phyloP scores from a whole-genome alignment of 2,797 vertebrate species.

The Sandelia bainsii region DNA sequence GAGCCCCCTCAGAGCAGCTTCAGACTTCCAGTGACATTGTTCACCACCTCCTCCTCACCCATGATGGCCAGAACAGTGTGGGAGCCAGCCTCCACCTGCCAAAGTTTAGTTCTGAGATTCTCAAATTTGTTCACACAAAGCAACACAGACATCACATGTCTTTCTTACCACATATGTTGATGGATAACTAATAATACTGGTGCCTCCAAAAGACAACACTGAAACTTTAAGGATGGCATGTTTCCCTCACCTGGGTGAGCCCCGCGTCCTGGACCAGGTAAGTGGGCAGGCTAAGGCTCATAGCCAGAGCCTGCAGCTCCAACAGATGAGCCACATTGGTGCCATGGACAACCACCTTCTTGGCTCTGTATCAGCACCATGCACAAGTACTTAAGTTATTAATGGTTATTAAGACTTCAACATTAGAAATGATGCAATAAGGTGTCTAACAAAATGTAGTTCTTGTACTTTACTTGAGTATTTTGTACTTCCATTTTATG shows the following conservation, averaged over 20 bases:
- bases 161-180: background rate
- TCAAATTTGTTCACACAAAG: background rate
- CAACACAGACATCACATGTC: background rate
- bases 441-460: background rate
- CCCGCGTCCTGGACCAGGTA: slow-evolving; percentile 89
- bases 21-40: slow-evolving; percentile 89
- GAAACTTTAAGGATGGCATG: background rate
- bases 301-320: slow-evolving; percentile 88
- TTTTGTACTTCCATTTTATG: too few species aligned
- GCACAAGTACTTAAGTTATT: background rate
- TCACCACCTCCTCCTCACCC: slow-evolving; percentile 88
- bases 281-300: slow-evolving; percentile 87
- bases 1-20: slow-evolving; percentile 82
- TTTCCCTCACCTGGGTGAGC: slow-evolving; percentile 83
- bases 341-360: slow-evolving; percentile 89
- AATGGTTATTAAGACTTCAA: background rate
- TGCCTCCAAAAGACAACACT: background rate
- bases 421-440: background rate
- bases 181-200: background rate
- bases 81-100: slow-evolving; percentile 87
- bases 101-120: slow-evolving; percentile 1
- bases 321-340: slow-evolving; percentile 86
- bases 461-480: too few species aligned
- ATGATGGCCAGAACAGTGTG: slow-evolving; percentile 88
- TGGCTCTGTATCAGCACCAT: slow-evolving; percentile 78